Evolutionary conservation across 1,140 invertebrate genomes (phyloP), one percentile per base, ranked within the genome.

Genomic region (Odontomachus brunneus): DNA sequence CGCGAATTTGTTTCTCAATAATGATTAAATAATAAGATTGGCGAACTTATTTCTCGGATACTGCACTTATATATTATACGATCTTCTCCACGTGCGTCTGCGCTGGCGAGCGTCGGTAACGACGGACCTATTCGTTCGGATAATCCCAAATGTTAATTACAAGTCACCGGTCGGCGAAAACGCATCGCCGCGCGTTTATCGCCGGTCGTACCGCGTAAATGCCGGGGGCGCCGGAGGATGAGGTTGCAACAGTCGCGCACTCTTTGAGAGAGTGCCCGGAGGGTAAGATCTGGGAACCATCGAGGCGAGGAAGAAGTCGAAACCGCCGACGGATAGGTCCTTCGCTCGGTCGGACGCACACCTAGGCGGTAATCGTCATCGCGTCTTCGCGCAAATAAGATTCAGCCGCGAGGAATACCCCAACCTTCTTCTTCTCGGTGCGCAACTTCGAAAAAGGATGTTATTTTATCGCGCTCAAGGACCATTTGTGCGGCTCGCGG

Each of bases 381-480:
- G 60, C 82, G 82, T 63, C 73, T 60, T 59, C 84, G 81, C 71
- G 86, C 84, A 86, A 89, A 88, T 86, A 88, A 80, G 88, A 83
- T 89, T 84, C 67, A 83, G 75, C 89, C 84, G 82, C 83, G 87
- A 88, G 82, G 82, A 76, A 55, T 63, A 76, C 72, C 84, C 57
- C 69, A 80, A 71, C 63, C 80, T 85, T 63, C 83, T 76, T 83
- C 86, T 85, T 84, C 85, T 82, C 83, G 73, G 82, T 87, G 53
- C 75, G 85, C 63, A 72, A 53, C 88, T 89, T 89, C 73, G 60
- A 87, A 86, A 90, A 84, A 88, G 57, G 81, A 88, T 85, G 82
- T 76, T 88, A 88, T 89, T 89, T 89, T 88, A 89, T 85, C 89
- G 80, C 55, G 71, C 78, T 84, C 74, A 84, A 85, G 88, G 88